Evolutionary conservation across 2,797 vertebrate genomes (phyloP).

Genomic region (Myoxocephalus aenaeus): DNA sequence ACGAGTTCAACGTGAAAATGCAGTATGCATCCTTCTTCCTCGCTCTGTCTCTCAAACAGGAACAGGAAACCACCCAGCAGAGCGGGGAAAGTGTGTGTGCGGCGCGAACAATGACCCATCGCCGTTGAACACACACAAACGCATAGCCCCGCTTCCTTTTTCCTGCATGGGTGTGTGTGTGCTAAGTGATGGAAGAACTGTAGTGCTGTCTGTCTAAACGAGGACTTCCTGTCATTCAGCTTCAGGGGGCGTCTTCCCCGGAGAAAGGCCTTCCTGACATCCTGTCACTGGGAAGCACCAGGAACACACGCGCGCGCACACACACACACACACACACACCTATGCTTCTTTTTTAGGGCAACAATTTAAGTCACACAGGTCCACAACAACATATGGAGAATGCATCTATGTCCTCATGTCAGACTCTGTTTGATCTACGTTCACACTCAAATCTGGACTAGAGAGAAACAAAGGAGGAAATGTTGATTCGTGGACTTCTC

Average conservation of each 20-base stretch:
- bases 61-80: slow-evolving; percentile 39
- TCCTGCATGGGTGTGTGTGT: slow-evolving; percentile 79
- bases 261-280: slow-evolving; percentile 90
- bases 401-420: slow-evolving; percentile 31
- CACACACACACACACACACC: slow-evolving; percentile 27
- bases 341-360: slow-evolving; percentile 15
- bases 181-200: slow-evolving; percentile 56
- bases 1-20: slow-evolving; percentile 1
- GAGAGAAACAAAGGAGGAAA: slow-evolving; percentile 40
- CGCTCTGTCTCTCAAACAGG: slow-evolving; percentile 27
- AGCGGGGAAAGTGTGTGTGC: slow-evolving; percentile 48
- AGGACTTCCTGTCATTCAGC: slow-evolving; percentile 99
- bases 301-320: slow-evolving; percentile 72
- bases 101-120: slow-evolving; percentile 60
- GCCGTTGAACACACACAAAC: slow-evolving; percentile 33
- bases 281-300: slow-evolving; percentile 90
- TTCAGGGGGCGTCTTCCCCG: slow-evolving; percentile 88
- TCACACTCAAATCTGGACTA: neutral
- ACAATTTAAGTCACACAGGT: slow-evolving; percentile 51
- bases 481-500: slow-evolving; percentile 16
- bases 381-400: slow-evolving; percentile 51
- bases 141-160: slow-evolving; percentile 61
- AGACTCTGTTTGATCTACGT: slow-evolving; percentile 24
- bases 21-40: neutral
- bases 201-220: slow-evolving; percentile 89